phyloP scores from a whole-genome alignment of 2,113 vertebrate species.

The Gobiocypris rarus region DNA sequence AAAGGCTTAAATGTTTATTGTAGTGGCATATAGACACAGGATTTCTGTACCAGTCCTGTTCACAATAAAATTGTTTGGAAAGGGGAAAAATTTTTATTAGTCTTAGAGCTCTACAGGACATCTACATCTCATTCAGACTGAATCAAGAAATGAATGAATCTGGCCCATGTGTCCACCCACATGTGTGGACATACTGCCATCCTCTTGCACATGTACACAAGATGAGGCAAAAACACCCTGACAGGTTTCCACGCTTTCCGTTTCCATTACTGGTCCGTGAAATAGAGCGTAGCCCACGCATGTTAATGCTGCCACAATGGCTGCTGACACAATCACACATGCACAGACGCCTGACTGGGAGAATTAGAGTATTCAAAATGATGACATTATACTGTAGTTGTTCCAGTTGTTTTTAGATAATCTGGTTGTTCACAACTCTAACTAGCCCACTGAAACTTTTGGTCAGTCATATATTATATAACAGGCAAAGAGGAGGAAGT shows the following conservation, averaged over 20 bases:
- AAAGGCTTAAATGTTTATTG: background rate
- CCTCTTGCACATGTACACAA: background rate
- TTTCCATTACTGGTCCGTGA: slow-evolving; percentile 15
- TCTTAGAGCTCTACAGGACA: background rate
- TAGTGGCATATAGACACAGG: background rate
- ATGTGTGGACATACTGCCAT: background rate
- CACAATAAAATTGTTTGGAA: background rate
- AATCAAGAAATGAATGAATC: background rate
- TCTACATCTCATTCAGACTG: background rate
- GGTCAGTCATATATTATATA: background rate
- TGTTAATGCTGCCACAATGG: slow-evolving; percentile 24
- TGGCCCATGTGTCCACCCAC: slow-evolving; percentile 6
- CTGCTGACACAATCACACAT: slow-evolving; percentile 8
- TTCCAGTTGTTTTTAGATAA: background rate
- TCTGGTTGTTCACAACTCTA: background rate
- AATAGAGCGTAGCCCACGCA: slow-evolving; percentile 31
- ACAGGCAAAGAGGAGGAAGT: slow-evolving; percentile 5
- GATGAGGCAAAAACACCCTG: slow-evolving; percentile 31
- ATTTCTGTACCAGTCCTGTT: background rate
- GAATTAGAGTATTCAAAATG: slow-evolving; percentile 4
- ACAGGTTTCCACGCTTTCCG: slow-evolving; percentile 42
- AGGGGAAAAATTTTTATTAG: background rate
- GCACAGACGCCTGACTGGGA: background rate
- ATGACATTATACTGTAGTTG: background rate
- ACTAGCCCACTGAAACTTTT: background rate